Evolutionary conservation across 2,113 vertebrate species (phyloP), one percentile per base, ranked within the genome.

Genomic region (Caretta caretta): DNA sequence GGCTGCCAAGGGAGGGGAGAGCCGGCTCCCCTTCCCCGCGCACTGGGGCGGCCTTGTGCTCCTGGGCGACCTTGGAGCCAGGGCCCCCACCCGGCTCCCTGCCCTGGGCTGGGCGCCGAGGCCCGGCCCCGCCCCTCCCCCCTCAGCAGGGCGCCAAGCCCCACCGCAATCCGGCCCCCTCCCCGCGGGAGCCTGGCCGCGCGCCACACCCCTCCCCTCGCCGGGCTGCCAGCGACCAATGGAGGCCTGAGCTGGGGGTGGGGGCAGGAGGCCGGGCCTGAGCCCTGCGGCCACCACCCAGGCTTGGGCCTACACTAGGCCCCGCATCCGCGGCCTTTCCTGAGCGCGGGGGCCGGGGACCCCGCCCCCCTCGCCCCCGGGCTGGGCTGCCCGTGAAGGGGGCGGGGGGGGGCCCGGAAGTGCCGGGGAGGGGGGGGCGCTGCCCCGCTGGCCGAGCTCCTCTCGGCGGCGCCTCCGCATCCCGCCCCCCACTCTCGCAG

Each of bases 161-260:
- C 96, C 95, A 98, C 98, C 98, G 98, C 98, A 98, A 97, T 98
- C 98, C 98, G 97, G 96, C 96, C 97, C 87, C 89, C 86, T 98
- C 96, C 89, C 98, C 97, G 98, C 95, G 98, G 97, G 98, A 98
- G 98, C 98, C 98, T 98, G 98, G 98, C 98, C 98, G 98, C 98
- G 98, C 98, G 98, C 98, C 98, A 98, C 98, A 98, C 98, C 98
- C 98, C 97, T 98, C 97, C 96, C 94, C 90, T 94, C 88, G 83
- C 88, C 86, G 53, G 80, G 65, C 78, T 48, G 46, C 56, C 14
- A 51, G 65, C 80, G 17, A 54, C 76, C 38, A 88, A 46, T 16
- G 31, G 38, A 16, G 54, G 80, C 86, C 84, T 13, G 22, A 42
- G 54, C 83, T 17, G 49, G 54, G 35, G 8, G 72, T 38, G 25